These are phyloP conservation scores for Latheticus oryzae DNA, from an alignment of 2,888 invertebrate species.

Conservation along the genomic window DNA sequence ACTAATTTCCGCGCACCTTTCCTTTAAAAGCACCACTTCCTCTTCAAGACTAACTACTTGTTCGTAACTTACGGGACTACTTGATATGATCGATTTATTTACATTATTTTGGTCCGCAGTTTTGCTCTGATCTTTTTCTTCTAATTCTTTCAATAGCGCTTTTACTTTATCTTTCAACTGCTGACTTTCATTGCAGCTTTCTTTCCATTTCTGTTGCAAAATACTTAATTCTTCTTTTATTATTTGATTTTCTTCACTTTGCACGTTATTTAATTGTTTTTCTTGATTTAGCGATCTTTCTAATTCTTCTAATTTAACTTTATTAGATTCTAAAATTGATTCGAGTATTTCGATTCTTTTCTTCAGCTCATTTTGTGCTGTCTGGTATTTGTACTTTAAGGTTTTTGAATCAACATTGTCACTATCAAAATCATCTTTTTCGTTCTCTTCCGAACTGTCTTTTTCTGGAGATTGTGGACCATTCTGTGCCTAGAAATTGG, in stretches of 20 bases:
- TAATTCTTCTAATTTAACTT: constrained; percentile 56
- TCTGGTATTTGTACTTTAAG: constrained; percentile 63
- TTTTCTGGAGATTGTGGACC: constrained; percentile 6
- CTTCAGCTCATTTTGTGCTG: constrained; percentile 60
- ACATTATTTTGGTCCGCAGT: constrained; percentile 21
- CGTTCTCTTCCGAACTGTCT: constrained; percentile 37
- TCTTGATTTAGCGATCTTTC: constrained; percentile 55
- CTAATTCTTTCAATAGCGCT: constrained; percentile 55
- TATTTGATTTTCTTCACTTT: constrained; percentile 53
- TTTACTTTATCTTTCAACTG: constrained; percentile 64
- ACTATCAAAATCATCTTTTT: constrained; percentile 43
- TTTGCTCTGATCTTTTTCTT: constrained; percentile 57
- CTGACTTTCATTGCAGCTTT: constrained; percentile 67
- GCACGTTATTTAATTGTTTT: constrained; percentile 51
- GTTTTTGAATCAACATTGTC: constrained; percentile 61
- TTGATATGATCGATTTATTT: constrained; percentile 47
- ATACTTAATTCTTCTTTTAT: constrained; percentile 57
- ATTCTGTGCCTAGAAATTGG: constrained; percentile 16
- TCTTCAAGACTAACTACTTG: constrained; percentile 76
- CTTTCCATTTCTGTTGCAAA: constrained; percentile 66
- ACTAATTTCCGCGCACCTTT: constrained; percentile 75
- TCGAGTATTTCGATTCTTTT: constrained; percentile 60
- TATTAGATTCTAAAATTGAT: constrained; percentile 55
- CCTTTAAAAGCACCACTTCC: constrained; percentile 79
- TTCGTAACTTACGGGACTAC: constrained; percentile 59